phyloP scores from a whole-genome alignment of 2,797 vertebrate species.

The Phyllotis vaccarum region DNA sequence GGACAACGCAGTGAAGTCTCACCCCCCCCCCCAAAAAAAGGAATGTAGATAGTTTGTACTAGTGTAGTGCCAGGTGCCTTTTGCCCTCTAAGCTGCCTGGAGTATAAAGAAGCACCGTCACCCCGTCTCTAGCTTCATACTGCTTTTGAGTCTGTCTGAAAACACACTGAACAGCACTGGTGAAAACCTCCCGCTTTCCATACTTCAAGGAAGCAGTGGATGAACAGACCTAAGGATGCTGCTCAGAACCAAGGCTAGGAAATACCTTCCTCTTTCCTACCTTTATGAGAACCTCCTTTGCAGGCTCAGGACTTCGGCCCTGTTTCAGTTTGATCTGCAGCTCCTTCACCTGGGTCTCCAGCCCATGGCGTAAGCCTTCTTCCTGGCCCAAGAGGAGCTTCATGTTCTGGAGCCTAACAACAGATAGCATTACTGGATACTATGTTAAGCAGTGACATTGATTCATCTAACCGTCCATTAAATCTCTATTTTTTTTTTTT shows the following conservation, averaged over 20 bases:
- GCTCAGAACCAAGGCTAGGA: not conserved
- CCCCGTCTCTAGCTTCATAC: not conserved
- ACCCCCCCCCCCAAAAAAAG: not conserved
- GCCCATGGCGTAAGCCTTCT: constrained; percentile 87
- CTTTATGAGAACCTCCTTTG: constrained; percentile 88
- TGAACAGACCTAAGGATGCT: not conserved
- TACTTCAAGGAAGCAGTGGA: not conserved
- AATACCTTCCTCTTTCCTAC: constrained; percentile 83
- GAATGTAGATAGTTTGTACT: not conserved
- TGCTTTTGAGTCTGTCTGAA: not conserved
- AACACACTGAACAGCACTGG: not conserved
- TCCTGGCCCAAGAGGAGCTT: constrained; percentile 91
- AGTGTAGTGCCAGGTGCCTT: not conserved
- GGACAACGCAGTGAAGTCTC: not conserved
- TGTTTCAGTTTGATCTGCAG: constrained; percentile 91
- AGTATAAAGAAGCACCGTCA: not conserved
- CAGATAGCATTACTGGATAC: rapidly evolving
- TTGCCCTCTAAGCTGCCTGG: not conserved
- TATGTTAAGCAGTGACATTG: not conserved
- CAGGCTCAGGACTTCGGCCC: constrained; percentile 79
- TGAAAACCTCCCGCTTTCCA: not conserved
- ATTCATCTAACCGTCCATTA: not conserved
- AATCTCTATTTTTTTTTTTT: not conserved
- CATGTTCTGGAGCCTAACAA: constrained; percentile 91
- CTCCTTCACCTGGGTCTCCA: constrained; percentile 92